These are phyloP conservation scores for Lordiphosa andalusiaca DNA, from an alignment of 2,888 invertebrate species.

Conservation along the genomic window DNA sequence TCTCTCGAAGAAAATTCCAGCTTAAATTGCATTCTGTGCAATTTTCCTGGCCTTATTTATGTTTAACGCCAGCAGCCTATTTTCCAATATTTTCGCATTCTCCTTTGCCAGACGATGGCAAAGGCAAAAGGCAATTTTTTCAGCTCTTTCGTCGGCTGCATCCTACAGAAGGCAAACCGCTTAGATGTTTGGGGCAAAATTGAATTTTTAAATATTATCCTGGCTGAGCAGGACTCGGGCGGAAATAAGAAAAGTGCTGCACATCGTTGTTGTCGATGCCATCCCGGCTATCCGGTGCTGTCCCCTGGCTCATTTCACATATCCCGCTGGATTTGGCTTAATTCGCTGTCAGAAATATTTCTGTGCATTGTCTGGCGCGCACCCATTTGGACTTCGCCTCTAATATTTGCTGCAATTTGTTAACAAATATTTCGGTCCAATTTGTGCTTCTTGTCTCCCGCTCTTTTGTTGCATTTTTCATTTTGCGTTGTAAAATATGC, in stretches of 20 bases:
- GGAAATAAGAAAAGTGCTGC: constrained; percentile 65
- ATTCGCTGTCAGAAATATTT: constrained; percentile 64
- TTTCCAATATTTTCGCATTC: constrained; percentile 14
- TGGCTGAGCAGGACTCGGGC: constrained; percentile 46
- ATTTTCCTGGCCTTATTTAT: constrained; percentile 43
- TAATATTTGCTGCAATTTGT: constrained; percentile 71
- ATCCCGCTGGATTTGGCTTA: constrained; percentile 57
- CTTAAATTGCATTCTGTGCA: constrained; percentile 52
- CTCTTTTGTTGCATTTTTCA: constrained; percentile 73
- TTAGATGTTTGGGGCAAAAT: constrained; percentile 65
- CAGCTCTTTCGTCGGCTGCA: constrained; percentile 38
- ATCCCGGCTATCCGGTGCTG: no score
- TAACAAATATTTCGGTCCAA: constrained; percentile 65
- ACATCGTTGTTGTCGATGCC: constrained; percentile 53
- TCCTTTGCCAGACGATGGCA: constrained; percentile 4
- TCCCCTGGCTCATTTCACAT: not conserved
- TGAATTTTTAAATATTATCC: constrained; percentile 76
- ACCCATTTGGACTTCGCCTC: constrained; percentile 65
- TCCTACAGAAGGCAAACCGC: constrained; percentile 34
- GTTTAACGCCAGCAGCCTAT: constrained; percentile 20
- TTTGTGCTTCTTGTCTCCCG: constrained; percentile 61
- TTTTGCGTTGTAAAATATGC: constrained; percentile 67
- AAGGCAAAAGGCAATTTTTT: constrained; percentile 59
- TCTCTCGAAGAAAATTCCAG: constrained; percentile 31
- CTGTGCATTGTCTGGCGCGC: constrained; percentile 46